phyloP scores from a whole-genome alignment of 92 coral and sea anemone species.

The Porites cylindrica region DNA sequence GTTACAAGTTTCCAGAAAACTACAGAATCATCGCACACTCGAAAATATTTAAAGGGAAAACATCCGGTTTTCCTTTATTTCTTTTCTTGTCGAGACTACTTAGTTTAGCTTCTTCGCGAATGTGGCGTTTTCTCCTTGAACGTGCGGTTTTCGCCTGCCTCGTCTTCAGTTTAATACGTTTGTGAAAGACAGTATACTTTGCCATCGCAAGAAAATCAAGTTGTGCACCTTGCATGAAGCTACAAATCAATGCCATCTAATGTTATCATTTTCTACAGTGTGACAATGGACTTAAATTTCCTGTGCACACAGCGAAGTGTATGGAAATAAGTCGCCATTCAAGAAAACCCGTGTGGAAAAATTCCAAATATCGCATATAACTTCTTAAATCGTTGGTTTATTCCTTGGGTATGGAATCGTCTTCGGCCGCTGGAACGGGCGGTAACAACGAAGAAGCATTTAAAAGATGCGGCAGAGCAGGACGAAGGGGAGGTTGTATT shows the following conservation, averaged over 20 bases:
- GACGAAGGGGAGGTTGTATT: constrained; percentile 81
- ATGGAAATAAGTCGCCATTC: not conserved
- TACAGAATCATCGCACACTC: not conserved
- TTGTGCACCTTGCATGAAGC: not conserved
- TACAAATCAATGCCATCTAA: not conserved
- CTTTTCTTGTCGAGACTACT: not conserved
- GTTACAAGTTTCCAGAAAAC: not conserved
- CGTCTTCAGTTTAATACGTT: not conserved
- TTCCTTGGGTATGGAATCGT: constrained; percentile 36
- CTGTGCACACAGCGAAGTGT: not conserved
- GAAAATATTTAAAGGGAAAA: not conserved
- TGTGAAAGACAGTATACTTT: not conserved
- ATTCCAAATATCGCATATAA: not conserved
- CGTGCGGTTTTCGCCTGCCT: not conserved
- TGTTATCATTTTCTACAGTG: not conserved
- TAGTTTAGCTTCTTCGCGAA: constrained; percentile 3
- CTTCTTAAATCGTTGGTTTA: not conserved
- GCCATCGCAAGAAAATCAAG: not conserved
- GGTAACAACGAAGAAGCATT: constrained; percentile 45
- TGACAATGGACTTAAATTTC: not conserved
- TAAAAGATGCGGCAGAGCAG: constrained; percentile 73
- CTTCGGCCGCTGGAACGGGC: not conserved
- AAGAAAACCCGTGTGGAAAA: not conserved
- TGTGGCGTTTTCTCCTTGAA: not conserved
- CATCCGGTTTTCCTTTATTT: constrained; percentile 9